These are phyloP conservation scores for Hyposmocoma kahamanoa DNA, from an alignment of 1,140 invertebrate species.

Conservation along the genomic window DNA sequence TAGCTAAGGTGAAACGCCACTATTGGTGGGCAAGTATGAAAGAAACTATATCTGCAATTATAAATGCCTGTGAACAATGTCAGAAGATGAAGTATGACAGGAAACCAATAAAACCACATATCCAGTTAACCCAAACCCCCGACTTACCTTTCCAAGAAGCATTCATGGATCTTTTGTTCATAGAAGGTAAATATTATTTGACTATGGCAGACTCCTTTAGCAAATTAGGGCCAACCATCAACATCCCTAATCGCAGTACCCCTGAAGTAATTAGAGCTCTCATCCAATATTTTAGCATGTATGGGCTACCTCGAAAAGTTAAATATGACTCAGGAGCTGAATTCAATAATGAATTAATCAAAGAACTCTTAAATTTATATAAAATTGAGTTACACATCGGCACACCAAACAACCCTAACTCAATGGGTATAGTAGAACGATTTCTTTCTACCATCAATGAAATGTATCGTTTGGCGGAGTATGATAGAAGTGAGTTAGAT, in stretches of 20 bases:
- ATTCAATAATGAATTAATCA: constrained; percentile 6
- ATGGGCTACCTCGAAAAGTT: constrained; percentile 4
- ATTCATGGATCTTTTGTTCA: too few species aligned
- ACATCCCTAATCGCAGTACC: constrained; percentile 17
- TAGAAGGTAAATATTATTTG: too few species aligned
- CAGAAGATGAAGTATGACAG: constrained; percentile 28
- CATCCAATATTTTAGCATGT: constrained; percentile 7
- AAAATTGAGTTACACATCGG: constrained; percentile 19
- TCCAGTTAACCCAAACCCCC: constrained; percentile 29
- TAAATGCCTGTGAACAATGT: constrained; percentile 23
- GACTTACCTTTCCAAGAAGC: too few species aligned
- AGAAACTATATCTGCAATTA: constrained; percentile 17
- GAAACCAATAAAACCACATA: constrained; percentile 19
- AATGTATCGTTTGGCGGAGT: constrained; percentile 25
- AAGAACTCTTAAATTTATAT: constrained; percentile 17
- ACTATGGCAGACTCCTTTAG: constrained; percentile 27
- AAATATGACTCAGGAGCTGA: too few species aligned
- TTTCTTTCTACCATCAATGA: constrained; percentile 25
- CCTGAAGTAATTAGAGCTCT: constrained; percentile 22
- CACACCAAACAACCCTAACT: constrained; percentile 23
- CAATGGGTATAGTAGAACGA: constrained; percentile 19
- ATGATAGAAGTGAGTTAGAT: constrained; percentile 16
- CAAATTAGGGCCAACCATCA: constrained; percentile 26
- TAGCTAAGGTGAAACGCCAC: constrained; percentile 4
- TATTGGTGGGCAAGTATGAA: constrained; percentile 25